Evolutionary conservation across 2,888 invertebrate species (phyloP), one percentile per base, ranked within the genome.

Genomic region (Mallateleia sp.): DNA sequence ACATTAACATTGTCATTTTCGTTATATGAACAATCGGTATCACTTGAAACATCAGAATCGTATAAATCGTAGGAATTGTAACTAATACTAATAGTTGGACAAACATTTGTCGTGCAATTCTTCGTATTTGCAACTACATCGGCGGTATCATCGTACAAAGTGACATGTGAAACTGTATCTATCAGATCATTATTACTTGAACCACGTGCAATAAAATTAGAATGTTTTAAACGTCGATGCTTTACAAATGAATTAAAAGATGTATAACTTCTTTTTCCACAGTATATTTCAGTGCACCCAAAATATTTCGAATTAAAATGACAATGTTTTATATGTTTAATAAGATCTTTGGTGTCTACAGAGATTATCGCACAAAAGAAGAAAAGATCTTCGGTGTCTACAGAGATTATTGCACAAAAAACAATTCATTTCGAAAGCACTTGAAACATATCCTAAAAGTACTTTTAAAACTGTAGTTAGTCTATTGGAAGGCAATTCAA

Each of bases 381-480:
- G n/a, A n/a, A n/a, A n/a, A n/a, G n/a, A n/a, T n/a, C n/a, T n/a
- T n/a, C n/a, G n/a, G n/a, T n/a, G n/a, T n/a, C n/a, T n/a, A 32
- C 14, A 38, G n/a, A n/a, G 15, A 20, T n/a, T n/a, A 18, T 32
- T 18, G 34, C 60, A 60, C 9, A 34, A 60, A 7, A 60, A 32
- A 60, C 60, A 34, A 38, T 34, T 60, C 32, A 60, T 60, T 34
- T 60, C 56, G 14, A 24, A 25, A 60, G 34, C 18, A 60, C n/a
- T 60, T 11, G 60, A 34, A 60, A 60, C 60, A 18, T 60, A 60
- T n/a, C 60, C 60, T 5, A 60, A 14, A 20, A 60, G 32, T n/a
- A 60, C 60, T 60, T 60, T 32, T 34, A 60, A 60, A 28, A 28
- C 64, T 15, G 45, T 64, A n/a, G 45, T 38, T 24, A n/a, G 64